Evolutionary conservation across 2,113 vertebrate genomes (phyloP), one percentile per base, ranked within the genome.

Genomic region (Odontophorus gujanensis): DNA sequence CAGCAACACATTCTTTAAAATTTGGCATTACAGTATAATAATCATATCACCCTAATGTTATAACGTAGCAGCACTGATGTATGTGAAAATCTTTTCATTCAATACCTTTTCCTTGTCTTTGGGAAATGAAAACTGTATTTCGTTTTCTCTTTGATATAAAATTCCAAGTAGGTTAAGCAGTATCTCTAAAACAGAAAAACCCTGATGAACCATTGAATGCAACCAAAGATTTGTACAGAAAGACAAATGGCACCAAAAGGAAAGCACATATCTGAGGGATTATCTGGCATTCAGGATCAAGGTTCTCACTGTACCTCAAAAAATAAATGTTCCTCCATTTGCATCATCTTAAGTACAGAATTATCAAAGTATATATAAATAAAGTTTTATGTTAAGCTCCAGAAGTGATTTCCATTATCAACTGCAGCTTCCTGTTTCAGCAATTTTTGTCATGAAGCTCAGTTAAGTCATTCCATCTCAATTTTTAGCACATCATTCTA

Each of bases 401-500:
- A 92, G 65, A 92, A 81, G 32, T 48, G 2, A 91, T 74, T 95
- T 75, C 42, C 40, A 71, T 78, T 92, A 95, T 91, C 89, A 88
- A 50, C 47, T 75, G 30, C 59, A 85, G 62, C 42, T 90, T 96
- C 85, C 68, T 68, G 42, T 77, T 89, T 77, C 61, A 67, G 63
- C 71, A 40, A 47, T 55, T 89, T 95, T 89, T 93, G 74, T 85
- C 78, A 76, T 7, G 24, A 93, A 62, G 5, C 25, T 92, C 63
- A 63, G 28, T 96, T 85, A 87, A 82, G 66, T 82, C 53, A 74
- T 66, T 69, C 81, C 40, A 69, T 81, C 80, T 78, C 9, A 2
- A 22, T 48, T 93, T 93, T 87, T 90, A 87, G 62, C 83, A 96
- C 86, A 87, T 92, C 89, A 85, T 93, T 85, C 75, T 80, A 40